A percentile compares a stretch with the other conserved stretches of the same genome.
Conservation (phyloP, 2,888 invertebrate genomes). For the Monochamus alternatus region DNA sequence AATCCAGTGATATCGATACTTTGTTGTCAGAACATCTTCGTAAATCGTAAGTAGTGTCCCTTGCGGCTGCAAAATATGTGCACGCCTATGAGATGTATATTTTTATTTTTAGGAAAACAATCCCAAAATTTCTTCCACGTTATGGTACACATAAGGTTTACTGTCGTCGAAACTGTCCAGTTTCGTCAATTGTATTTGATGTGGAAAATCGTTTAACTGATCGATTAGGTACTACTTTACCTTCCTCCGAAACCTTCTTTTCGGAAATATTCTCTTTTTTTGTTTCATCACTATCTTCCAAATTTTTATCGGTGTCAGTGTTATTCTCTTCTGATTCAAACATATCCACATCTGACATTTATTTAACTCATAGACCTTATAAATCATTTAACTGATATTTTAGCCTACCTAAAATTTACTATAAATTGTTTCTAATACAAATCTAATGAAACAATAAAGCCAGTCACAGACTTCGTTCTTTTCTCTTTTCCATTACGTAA, state of each 20-base stretch:
- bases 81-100: slow-evolving; percentile 38
- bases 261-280: slow-evolving; percentile 2
- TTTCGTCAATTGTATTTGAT: slow-evolving; percentile 25
- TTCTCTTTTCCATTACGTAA: neutral
- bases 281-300: slow-evolving; percentile 17
- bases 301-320: neutral
- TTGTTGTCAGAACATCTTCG: neutral
- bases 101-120: slow-evolving; percentile 36
- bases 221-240: neutral
- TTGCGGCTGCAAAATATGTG: slow-evolving; percentile 16
- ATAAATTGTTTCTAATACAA: neutral
- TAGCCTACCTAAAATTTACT: neutral
- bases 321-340: neutral
- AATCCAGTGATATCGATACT: slow-evolving; percentile 34
- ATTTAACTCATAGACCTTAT: too few relatives aligned
- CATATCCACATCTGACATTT: neutral
- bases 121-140: slow-evolving; percentile 36
- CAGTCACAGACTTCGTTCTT: neutral
- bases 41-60: slow-evolving; percentile 35
- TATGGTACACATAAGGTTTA: slow-evolving; percentile 42
- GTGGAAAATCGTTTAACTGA: neutral
- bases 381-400: neutral
- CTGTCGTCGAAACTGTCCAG: slow-evolving; percentile 23
- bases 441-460: neutral
- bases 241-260: neutral